A percentile compares a stretch with the other conserved stretches of the same genome.
Evolutionary conservation across 2,113 vertebrate genomes (phyloP).

Genomic region (Cheirogaleus medius): DNA sequence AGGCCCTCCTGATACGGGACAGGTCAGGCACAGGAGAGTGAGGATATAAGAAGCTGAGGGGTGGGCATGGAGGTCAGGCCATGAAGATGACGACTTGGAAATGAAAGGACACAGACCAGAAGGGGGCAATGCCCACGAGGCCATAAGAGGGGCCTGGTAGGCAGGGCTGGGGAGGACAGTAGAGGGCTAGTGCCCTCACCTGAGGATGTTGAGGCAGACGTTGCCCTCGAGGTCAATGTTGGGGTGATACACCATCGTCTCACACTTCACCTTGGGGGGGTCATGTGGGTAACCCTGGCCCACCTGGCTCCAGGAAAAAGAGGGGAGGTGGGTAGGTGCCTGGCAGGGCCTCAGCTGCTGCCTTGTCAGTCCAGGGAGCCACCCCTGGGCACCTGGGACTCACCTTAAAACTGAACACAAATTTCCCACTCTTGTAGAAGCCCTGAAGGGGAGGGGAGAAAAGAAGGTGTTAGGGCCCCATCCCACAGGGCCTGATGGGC

Average conservation of each 20-base stretch:
- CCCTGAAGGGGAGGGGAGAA: slow-evolving; percentile 83
- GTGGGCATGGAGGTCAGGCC: background rate
- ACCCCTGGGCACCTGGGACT: slow-evolving; percentile 61
- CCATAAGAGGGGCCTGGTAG: too few relatives aligned
- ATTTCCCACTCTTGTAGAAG: slow-evolving; percentile 96
- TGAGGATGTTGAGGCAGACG: slow-evolving; percentile 98
- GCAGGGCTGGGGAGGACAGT: fast-evolving
- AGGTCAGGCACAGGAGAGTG: background rate
- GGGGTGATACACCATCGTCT: slow-evolving; percentile 98
- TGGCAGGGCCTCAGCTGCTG: background rate
- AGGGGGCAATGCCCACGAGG: background rate
- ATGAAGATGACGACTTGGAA: background rate
- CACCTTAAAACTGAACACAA: slow-evolving; percentile 98
- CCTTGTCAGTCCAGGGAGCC: background rate
- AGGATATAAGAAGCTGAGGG: background rate
- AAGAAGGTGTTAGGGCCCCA: background rate
- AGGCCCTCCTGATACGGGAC: background rate
- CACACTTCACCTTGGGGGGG: slow-evolving; percentile 98
- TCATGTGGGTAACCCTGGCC: slow-evolving; percentile 98
- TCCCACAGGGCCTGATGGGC: background rate
- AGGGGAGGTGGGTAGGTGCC: background rate
- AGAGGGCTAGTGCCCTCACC: slow-evolving; percentile 81
- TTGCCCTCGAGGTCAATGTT: slow-evolving; percentile 99
- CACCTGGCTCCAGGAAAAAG: slow-evolving; percentile 85
- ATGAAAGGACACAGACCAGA: background rate